Base-by-base conservation (phyloP, 2,888 invertebrate genomes). In the Lagria hirta region DNA sequence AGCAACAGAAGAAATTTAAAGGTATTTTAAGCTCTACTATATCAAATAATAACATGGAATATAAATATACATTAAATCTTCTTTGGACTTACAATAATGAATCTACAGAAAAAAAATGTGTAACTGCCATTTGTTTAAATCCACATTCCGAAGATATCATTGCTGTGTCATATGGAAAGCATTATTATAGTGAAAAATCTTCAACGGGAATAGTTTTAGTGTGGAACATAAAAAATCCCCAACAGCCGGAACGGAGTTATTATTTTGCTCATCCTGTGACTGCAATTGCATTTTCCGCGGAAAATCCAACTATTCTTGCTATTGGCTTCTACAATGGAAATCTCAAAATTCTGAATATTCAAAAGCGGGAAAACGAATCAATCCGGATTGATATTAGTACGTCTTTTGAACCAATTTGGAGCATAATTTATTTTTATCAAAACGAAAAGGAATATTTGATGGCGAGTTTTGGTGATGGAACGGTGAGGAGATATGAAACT, bases 201-300 rank as follows among this genome's bases (percentile, higher is more conserved):
- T 70, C 70, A n/a, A 67, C 68, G 1, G 90, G 91, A 0, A 61
- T 83, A 20, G 76, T 90, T 1, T 78, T 83, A 54, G 68, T 89
- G 42, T 91, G 91, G 91, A 86, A 83, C 58, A 82, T 84, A 1
- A 85, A 91, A 69, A 90, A 89, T 67, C 88, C 88, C 0, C 78
- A 79, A 7, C 81, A 83, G 60, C 89, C 89, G 0, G 89, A 88
- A 65, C 75, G 86, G 47, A 62, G 75, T 3, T 88, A 83, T 58
- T 57, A 69, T 2, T 88, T 86, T 58, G 62, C 74, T 0, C 72
- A 77, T 28, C 79, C 86, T 0, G 78, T 88, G 0, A 84, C 86
- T 0, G 75, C 82, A 1, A 68, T 89, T 0, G 76, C 80, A 23
- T 91, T 91, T 73, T 86, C 88, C 1, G 73, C 70, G 1, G 73